phyloP scores from a whole-genome alignment of 2,888 invertebrate genomes.

The Oxyscelio sp. region DNA sequence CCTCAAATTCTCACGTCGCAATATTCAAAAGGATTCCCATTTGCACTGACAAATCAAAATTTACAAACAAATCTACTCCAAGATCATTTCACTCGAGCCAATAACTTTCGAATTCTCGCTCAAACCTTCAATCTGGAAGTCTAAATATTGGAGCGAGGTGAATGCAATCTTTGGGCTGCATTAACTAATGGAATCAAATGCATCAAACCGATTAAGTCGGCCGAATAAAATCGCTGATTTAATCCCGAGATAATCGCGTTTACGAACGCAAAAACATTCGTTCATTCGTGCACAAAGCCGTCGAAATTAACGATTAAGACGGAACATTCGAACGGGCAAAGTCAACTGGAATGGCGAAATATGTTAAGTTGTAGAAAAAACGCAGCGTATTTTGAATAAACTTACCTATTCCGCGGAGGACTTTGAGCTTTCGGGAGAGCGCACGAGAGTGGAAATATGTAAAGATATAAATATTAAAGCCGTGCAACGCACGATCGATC shows the following conservation, averaged over 20 bases:
- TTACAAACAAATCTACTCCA: too few relatives aligned
- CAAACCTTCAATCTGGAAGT: conserved; percentile 17
- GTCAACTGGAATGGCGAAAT: conserved; percentile 22
- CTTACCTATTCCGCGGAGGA: conserved; percentile 64
- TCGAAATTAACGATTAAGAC: neutral
- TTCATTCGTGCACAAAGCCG: conserved; percentile 15
- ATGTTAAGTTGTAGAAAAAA: conserved; percentile 39
- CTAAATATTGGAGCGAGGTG: conserved; percentile 31
- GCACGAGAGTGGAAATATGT: conserved; percentile 73
- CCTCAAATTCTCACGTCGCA: too few relatives aligned
- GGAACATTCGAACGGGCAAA: neutral
- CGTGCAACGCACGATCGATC: conserved; percentile 75
- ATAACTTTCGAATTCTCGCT: conserved; percentile 31
- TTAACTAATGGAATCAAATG: conserved; percentile 37
- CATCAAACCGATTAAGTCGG: conserved; percentile 28
- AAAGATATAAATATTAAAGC: conserved; percentile 74
- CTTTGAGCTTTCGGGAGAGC: conserved; percentile 62
- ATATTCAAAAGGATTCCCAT: too few relatives aligned
- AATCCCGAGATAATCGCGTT: neutral
- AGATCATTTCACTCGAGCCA: neutral
- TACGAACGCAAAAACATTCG: neutral
- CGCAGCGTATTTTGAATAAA: conserved; percentile 52
- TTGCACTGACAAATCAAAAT: too few relatives aligned
- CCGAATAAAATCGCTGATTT: neutral
- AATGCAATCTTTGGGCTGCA: conserved; percentile 22